Conservation (phyloP, 1,140 invertebrate species). For the Apis dorsata region DNA sequence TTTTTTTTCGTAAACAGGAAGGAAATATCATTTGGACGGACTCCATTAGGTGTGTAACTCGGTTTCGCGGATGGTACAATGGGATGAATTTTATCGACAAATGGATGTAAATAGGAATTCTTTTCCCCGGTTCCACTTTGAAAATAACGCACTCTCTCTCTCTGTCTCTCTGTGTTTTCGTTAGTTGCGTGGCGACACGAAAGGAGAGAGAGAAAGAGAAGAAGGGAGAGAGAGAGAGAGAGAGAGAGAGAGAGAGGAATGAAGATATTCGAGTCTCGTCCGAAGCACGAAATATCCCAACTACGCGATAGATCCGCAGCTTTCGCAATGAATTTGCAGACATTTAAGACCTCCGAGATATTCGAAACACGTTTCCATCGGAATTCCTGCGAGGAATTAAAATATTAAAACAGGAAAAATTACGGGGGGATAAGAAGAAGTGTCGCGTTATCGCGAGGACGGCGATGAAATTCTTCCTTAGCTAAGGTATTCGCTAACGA, state of each 20-base stretch:
- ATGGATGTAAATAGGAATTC: neutral
- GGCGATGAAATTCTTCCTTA: conserved; percentile 34
- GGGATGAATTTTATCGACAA: neutral
- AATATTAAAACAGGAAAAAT: conserved; percentile 43
- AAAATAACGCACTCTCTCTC: neutral
- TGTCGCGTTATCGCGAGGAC: neutral
- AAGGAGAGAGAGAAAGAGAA: neutral
- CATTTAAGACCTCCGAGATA: conserved; percentile 16
- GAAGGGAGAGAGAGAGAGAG: neutral
- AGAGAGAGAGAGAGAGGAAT: neutral
- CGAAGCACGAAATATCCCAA: conserved; percentile 5
- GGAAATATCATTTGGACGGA: conserved; percentile 7
- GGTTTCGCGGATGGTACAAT: neutral
- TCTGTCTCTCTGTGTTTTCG: neutral
- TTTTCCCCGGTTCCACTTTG: neutral
- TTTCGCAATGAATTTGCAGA: neutral
- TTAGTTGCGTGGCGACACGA: neutral
- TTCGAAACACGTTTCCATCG: conserved; percentile 39
- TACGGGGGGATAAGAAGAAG: conserved; percentile 20
- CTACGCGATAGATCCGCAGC: neutral
- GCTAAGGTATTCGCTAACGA: conserved; percentile 12
- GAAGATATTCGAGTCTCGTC: neutral
- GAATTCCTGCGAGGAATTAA: conserved; percentile 46
- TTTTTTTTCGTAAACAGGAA: neutral
- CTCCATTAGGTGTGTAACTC: neutral